Evolutionary conservation across 2,113 vertebrate species (phyloP), one percentile per base, ranked within the genome.

Genomic region (Epinephelus cyanopodus): DNA sequence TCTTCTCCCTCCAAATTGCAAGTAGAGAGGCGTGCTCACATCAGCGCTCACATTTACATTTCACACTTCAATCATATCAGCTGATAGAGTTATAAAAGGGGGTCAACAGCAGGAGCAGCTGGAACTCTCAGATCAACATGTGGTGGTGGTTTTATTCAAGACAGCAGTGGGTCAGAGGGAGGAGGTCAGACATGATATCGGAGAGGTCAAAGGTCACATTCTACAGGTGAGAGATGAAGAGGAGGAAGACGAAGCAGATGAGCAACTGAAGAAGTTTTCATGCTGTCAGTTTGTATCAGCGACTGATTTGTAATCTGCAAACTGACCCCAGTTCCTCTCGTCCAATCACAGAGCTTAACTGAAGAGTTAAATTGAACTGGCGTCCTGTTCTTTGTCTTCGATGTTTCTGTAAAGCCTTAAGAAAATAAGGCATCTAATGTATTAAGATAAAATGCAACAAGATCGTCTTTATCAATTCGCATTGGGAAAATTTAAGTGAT

Each of bases 61-160:
- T 67, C 6, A 68, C 83, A 73, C 83, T 85, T 64, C 54, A 88
- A 82, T 87, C 86, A 81, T 53, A 2, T 6, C 25, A 39, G 57
- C 39, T 67, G 60, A 45, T 13, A 1, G 66, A 27, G 64, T 81
- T 61, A 15, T 56, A 6, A 39, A 47, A 64, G 27, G 19, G 66
- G 33, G 50, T 80, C 25, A 63, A 27, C 61, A 37, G 60, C 12
- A 13, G 33, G 57, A 52, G 33, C 39, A 57, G 6, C 3, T 2
- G 33, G 53, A 57, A 12, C 1, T 1, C 23, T 47, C 37, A 18
- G 37, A 72, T 58, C 25, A 58, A 27, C 61, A 37, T 10, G 19
- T 23, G 42, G 18, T 9, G 19, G 2, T 42, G 3, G 13, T 64
- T 66, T 48, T 27, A 52, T 37, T n/a, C 11, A 45, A 45, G 42